Percentiles rank a stretch among this genome's conserved stretches.
phyloP scores from a whole-genome alignment of 2,888 invertebrate genomes.

The Azorinus chamasolen region DNA sequence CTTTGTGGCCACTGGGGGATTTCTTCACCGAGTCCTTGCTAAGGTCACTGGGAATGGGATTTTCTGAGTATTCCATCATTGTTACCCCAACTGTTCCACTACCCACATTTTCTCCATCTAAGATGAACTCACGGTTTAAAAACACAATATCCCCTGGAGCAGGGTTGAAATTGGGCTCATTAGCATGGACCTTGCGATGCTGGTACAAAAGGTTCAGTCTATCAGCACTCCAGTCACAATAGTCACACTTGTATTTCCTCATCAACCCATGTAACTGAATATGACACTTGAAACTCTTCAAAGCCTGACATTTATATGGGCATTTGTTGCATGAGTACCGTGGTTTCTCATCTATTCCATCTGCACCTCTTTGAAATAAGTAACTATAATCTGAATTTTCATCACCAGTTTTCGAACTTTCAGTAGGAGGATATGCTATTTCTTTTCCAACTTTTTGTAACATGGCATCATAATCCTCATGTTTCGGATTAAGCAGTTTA shows the following conservation, averaged over 20 bases:
- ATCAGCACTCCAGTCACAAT: constrained; percentile 83
- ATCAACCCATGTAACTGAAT: constrained; percentile 78
- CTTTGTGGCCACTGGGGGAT: constrained; percentile 50
- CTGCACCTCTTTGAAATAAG: constrained; percentile 19
- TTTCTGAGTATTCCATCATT: constrained; percentile 34
- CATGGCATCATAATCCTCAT: constrained; percentile 47
- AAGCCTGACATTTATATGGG: constrained; percentile 75
- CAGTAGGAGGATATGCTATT: constrained; percentile 51
- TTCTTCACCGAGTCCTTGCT: constrained; percentile 45
- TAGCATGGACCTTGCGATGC: constrained; percentile 78
- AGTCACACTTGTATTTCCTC: constrained; percentile 80
- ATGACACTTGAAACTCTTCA: constrained; percentile 78
- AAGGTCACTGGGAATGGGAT: constrained; percentile 30
- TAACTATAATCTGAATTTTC: constrained; percentile 33
- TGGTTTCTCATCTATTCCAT: constrained; percentile 61
- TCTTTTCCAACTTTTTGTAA: constrained; percentile 51
- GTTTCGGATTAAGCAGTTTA: constrained; percentile 64
- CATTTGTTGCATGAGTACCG: constrained; percentile 74
- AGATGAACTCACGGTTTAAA: constrained; percentile 76
- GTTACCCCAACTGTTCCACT: constrained; percentile 29
- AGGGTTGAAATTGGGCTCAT: constrained; percentile 68
- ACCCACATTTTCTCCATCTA: constrained; percentile 61
- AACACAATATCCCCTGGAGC: constrained; percentile 76
- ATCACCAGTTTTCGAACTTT: constrained; percentile 30
- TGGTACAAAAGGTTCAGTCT: constrained; percentile 78